Conservation (phyloP, 2,797 vertebrate genomes). For the Leptoclinus maculatus region DNA sequence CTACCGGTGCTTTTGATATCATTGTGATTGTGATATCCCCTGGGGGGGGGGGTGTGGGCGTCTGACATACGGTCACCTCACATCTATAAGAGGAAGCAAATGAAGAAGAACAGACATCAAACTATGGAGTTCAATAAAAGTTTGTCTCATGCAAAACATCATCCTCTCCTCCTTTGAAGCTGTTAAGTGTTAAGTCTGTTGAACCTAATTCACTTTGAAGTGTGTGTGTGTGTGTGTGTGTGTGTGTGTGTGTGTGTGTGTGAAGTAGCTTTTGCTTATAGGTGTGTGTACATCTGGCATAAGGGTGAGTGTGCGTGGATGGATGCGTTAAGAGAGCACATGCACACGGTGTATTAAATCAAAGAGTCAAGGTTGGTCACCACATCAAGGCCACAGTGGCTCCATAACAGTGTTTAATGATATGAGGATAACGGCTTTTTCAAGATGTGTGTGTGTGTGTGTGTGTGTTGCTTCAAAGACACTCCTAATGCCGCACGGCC, state of each 20-base stretch:
- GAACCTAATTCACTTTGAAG: constrained; percentile 65
- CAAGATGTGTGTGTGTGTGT: neutral
- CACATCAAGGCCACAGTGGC: constrained; percentile 45
- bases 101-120: constrained; percentile 35
- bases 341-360: constrained; percentile 51
- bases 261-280: neutral
- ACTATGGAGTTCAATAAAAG: constrained; percentile 48
- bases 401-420: constrained; percentile 43
- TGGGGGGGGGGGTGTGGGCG: neutral
- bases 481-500: constrained; percentile 29
- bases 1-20: neutral
- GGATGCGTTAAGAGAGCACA: constrained; percentile 8
- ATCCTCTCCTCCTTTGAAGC: constrained; percentile 60
- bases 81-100: constrained; percentile 10
- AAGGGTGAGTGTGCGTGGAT: neutral
- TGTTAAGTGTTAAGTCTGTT: constrained; percentile 51
- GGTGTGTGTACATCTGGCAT: neutral
- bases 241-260: neutral
- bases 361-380: constrained; percentile 71
- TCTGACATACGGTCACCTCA: neutral
- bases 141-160: constrained; percentile 58
- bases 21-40: neutral
- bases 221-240: constrained; percentile 24
- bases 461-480: constrained; percentile 55
- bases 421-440: constrained; percentile 31